Base-by-base conservation (phyloP, 2,888 invertebrate species). In the Idaea dimidiata region DNA sequence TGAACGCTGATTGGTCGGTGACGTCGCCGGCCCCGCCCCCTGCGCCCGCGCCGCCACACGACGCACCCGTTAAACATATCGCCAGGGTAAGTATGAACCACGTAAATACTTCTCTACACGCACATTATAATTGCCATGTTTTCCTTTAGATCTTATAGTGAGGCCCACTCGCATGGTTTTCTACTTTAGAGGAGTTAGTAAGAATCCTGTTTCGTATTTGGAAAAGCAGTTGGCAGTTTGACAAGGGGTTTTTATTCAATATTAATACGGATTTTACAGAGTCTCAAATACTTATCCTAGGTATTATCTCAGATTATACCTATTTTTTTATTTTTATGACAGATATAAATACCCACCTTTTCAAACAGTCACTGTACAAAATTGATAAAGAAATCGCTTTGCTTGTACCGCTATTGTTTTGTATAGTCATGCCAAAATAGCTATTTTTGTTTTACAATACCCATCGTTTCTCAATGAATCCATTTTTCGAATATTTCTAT, bases 1-100 rank as follows among this genome's bases (percentile, higher is more conserved):
- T 94, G 68, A 84, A 85, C 79, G 78, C 89, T 6, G 91, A 91
- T 69, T 90, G 92, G 92, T 73, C 74, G 64, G 85, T 91, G 64
- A 79, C 72, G 66, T 78, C 78, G 61, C 59, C 69, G 59, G 7
- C 32, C 32, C 64, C 74, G 68, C 56, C 59, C 62, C 60, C 70
- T 62, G 62, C 69, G 63, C 56, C 69, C 62, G 66, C 76, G 62
- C 72, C 73, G 63, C 70, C 70, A 16, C 74, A 75, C 32, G 64
- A 67, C 17, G 83, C 81, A 61, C 68, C 87, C 54, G 31, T 71
- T 18, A 71, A 94, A 94, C 73, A 86, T 69, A 75, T 76, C 56
- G 78, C 84, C 7, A 76, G 89, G 84, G 88, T 88, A 64, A 79
- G 81, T 68, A 58, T 17, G 32, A 59, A 57, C 58, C 55, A 7